phyloP scores from a whole-genome alignment of 2,888 invertebrate species.

The Leptinotarsa tumamoca region DNA sequence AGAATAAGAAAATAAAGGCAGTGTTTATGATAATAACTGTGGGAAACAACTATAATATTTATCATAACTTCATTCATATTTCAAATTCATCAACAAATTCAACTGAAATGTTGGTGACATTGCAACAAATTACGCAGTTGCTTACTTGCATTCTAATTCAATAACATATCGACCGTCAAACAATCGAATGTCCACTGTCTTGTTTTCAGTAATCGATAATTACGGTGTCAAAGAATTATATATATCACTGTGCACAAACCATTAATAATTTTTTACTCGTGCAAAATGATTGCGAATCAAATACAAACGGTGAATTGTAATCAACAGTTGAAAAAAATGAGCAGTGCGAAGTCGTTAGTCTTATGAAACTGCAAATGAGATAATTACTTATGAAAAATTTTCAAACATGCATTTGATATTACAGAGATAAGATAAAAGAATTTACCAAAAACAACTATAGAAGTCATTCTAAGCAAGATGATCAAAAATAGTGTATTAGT shows the following conservation, averaged over 20 bases:
- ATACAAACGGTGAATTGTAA: conserved; percentile 15
- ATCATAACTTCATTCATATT: background rate
- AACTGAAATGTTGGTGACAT: background rate
- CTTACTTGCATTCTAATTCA: conserved; percentile 10
- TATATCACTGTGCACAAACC: conserved; percentile 24
- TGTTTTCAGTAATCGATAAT: conserved; percentile 16
- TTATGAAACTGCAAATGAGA: conserved; percentile 5
- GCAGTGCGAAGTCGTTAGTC: background rate
- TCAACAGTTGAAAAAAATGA: background rate
- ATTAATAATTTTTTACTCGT: conserved; percentile 4
- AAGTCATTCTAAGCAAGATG: too few species aligned
- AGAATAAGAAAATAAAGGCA: too few species aligned
- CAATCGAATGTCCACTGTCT: conserved; percentile 4
- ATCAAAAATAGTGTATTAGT: background rate
- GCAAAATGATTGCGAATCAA: conserved; percentile 13
- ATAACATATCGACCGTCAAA: background rate
- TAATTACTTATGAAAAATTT: background rate
- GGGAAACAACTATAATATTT: too few species aligned
- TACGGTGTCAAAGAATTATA: conserved; percentile 15
- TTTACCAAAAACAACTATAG: too few species aligned
- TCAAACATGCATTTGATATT: background rate
- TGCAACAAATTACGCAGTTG: conserved; percentile 12
- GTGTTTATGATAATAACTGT: too few species aligned
- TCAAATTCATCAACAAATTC: background rate
- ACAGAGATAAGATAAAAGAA: background rate